Evolutionary conservation across 2,797 vertebrate species (phyloP).

Genomic region (Amazona ochrocephala): DNA sequence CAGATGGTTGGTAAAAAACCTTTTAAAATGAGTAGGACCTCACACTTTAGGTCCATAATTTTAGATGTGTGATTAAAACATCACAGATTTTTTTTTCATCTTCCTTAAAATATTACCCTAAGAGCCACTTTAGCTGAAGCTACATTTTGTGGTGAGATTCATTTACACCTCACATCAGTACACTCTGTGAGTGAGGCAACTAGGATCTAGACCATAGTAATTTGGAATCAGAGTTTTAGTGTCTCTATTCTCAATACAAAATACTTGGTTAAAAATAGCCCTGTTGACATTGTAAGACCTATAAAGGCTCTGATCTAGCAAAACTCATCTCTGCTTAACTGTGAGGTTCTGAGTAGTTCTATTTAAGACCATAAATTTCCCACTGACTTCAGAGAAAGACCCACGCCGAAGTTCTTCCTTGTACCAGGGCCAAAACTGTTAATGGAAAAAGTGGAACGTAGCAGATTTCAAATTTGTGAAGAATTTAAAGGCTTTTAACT

Average conservation of each 20-base stretch:
- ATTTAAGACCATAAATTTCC: neutral
- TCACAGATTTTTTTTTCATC: neutral
- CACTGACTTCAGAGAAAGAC: neutral
- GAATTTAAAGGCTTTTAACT: conserved; percentile 37
- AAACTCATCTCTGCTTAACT: neutral
- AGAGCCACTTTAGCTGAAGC: neutral
- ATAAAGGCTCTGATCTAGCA: neutral
- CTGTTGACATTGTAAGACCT: neutral
- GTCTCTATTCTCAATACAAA: conserved; percentile 7
- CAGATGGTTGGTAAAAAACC: neutral
- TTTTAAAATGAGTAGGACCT: neutral
- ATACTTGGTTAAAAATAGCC: neutral
- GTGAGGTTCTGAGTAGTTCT: neutral
- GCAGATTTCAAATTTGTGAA: conserved; percentile 12
- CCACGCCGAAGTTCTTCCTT: neutral
- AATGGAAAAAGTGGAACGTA: neutral
- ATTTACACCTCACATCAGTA: neutral
- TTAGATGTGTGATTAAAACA: neutral
- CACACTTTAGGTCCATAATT: conserved; percentile 5
- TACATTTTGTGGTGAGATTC: neutral
- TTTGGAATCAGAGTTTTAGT: neutral
- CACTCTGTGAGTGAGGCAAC: neutral
- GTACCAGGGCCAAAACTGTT: neutral
- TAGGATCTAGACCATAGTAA: neutral
- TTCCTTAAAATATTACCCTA: neutral